Base-by-base conservation (phyloP, 1,140 invertebrate genomes). In the Adelges cooleyi region DNA sequence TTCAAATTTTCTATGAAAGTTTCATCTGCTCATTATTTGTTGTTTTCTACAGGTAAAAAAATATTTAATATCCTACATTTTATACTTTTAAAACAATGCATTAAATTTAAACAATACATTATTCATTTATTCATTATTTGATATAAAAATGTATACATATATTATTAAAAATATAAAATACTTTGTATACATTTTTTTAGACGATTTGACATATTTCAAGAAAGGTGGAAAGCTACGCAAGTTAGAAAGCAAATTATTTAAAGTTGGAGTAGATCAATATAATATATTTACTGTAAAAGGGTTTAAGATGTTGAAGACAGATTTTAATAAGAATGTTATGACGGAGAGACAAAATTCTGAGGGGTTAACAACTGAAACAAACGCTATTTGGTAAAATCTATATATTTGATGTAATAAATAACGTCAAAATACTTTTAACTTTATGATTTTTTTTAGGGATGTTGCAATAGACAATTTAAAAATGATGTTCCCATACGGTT, bases 401-500 rank as follows among this genome's bases (percentile, higher is more conserved):
- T 38, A 22, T 67, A 1, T 36, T 18, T 4, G 48, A 6, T 10
- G 23, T 17, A 11, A 22, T 17, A n/a, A 6, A 44, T 56, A 36
- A 36, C 3, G 25, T 65, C 17, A 33, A 25, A 17, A 50, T 18
- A 17, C 27, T 44, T 62, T 46, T 53, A 20, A 50, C 44, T 17
- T 29, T 46, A 29, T 56, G 40, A 20, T 59, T 65, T 67, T 40
- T 49, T 70, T 20, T 42, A 73, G 72, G 71, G 66, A 68, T 22
- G 79, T 90, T 13, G 81, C 80, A 27, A 84, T 92, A 59, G 80
- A 85, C 27, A 80, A 80, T 3, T 79, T 91, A 9, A 80, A 85
- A 68, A 80, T 90, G 46, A 80, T 86, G 46, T 96, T 97, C 73
- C 93, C 94, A 0, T 90, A 96, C 75, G 83, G 91, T 65, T 96